Evolutionary conservation across 2,113 vertebrate genomes (phyloP), one percentile per base, ranked within the genome.

Genomic region (Thunnus thynnus): DNA sequence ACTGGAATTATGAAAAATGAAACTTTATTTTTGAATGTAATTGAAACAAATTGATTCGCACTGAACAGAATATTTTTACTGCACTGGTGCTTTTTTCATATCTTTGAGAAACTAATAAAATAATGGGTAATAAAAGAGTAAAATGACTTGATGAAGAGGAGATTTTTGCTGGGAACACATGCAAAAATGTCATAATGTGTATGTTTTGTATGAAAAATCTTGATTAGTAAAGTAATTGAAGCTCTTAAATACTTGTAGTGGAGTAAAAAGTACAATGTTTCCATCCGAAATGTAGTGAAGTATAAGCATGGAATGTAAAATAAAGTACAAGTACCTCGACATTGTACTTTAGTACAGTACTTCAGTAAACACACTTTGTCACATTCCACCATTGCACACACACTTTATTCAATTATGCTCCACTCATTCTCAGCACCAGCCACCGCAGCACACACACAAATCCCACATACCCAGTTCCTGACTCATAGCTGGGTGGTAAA

Each of bases 401-500:
- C 17, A 56, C 5, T 69, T 25, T 66, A 71, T 36, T 65, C 13
- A 82, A 14, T 50, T 51, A 12, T 66, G 25, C 22, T n/a, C 22
- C 56, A 25, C 17, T 69, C 27, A 14, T 18, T 56, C 3, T 75
- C 30, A 25, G 48, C 41, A 54, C 17, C 55, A 60, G 20, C 52
- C 41, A 80, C 73, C 65, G 50, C 48, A 41, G 17, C 60, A 64
- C 50, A 74, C 65, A 84, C 67, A 58, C 58, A 17, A 70, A 76
- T 12, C 56, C 60, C 72, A 69, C 76, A 74, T 76, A 81, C 56
- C n/a, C 80, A 41, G 74, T 52, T 51, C 46, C 72, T 64, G 57
- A 76, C 25, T 85, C 62, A 76, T 13, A 62, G 51, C 62, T 73
- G 60, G 46, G 50, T 72, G 71, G 68, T 80, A 78, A 76, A 74